phyloP scores from a whole-genome alignment of 2,113 vertebrate genomes.

The Pygoscelis adeliae region DNA sequence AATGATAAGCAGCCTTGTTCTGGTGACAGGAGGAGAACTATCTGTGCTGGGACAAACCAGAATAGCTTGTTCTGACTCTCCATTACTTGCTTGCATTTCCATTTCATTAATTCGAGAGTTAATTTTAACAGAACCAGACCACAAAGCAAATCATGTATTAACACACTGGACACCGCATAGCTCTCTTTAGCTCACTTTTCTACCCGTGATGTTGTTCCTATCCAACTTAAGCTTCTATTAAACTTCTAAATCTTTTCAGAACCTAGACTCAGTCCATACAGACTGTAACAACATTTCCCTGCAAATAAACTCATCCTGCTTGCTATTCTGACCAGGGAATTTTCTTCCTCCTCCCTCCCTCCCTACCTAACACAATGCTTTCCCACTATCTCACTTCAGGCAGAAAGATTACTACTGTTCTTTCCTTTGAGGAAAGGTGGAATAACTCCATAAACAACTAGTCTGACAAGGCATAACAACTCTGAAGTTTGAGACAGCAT shows the following conservation, averaged over 20 bases:
- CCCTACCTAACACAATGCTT: background rate
- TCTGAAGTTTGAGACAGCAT: background rate
- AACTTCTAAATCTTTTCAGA: background rate
- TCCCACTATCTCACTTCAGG: background rate
- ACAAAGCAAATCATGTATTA: background rate
- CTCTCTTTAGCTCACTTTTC: background rate
- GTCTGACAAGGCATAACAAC: background rate
- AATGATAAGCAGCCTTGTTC: background rate
- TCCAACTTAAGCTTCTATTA: background rate
- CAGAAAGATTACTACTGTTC: background rate
- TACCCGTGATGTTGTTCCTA: background rate
- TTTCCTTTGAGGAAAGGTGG: background rate
- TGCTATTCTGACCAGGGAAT: background rate
- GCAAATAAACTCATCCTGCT: background rate
- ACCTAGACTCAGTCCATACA: background rate
- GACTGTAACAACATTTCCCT: background rate
- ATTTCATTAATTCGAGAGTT: background rate
- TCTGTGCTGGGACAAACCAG: background rate
- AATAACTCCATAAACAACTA: background rate
- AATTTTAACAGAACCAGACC: background rate
- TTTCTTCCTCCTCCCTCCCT: background rate
- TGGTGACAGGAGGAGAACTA: background rate
- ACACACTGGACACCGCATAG: background rate
- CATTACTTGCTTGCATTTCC: background rate
- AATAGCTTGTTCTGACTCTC: background rate